Percentiles rank a stretch among this genome's conserved stretches.
phyloP scores from a whole-genome alignment of 2,113 vertebrate species.

The Heteronetta atricapilla region DNA sequence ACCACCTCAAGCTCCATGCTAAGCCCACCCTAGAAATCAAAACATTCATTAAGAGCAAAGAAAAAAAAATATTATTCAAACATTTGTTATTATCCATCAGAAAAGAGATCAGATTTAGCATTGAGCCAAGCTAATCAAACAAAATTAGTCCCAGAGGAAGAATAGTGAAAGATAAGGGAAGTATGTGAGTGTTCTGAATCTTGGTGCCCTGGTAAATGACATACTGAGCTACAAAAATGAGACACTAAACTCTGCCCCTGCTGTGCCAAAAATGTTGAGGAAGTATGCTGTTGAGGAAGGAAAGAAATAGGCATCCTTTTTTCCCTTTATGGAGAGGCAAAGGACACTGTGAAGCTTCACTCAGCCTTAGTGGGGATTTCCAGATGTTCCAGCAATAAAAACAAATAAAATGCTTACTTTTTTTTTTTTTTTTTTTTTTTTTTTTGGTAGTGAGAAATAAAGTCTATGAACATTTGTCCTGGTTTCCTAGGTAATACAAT shows the following conservation, averaged over 20 bases:
- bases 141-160: background rate
- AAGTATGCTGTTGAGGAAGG: background rate
- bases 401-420: background rate
- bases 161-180: background rate
- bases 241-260: background rate
- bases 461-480: background rate
- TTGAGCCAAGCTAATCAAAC: background rate
- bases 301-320: background rate
- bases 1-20: background rate
- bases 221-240: background rate
- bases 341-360: background rate
- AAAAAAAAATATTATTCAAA: background rate
- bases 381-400: background rate
- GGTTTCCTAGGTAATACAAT: background rate
- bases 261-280: background rate
- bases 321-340: background rate
- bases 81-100: background rate
- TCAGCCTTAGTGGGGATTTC: background rate
- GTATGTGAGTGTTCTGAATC: background rate
- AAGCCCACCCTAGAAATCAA: background rate
- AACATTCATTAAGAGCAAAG: background rate
- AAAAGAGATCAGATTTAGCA: background rate
- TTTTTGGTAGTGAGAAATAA: background rate
- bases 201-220: background rate
- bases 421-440: background rate